phyloP scores from a whole-genome alignment of 1,140 invertebrate species.

The Bombyx mandarina region DNA sequence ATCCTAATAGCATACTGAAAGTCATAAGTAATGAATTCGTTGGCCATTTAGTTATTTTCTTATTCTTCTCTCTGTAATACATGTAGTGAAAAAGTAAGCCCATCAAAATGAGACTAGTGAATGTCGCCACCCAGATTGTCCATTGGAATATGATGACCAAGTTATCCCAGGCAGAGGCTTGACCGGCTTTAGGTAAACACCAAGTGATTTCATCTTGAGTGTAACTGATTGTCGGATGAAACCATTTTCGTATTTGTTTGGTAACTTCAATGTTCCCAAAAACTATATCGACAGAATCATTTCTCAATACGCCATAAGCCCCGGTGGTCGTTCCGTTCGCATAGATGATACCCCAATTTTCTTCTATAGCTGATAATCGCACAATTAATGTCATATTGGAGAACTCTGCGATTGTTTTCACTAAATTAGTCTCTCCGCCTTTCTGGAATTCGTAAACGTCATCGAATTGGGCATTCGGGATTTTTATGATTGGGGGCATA shows the following conservation, averaged over 20 bases:
- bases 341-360: constrained; percentile 57
- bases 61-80: constrained; percentile 45
- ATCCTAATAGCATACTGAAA: constrained; percentile 63
- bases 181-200: constrained; percentile 54
- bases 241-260: constrained; percentile 54
- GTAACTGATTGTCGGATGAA: constrained; percentile 59
- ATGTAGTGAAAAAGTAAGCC: constrained; percentile 57
- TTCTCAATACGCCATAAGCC: constrained; percentile 41
- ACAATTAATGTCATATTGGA: constrained; percentile 60
- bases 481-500: constrained; percentile 47
- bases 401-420: constrained; percentile 61
- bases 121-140: constrained; percentile 59
- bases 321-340: constrained; percentile 48
- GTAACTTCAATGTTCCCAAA: constrained; percentile 66
- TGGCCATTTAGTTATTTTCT: constrained; percentile 53
- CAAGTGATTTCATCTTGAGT: constrained; percentile 68
- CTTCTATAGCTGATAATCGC: constrained; percentile 44
- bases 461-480: constrained; percentile 33
- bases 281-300: constrained; percentile 51
- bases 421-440: constrained; percentile 61
- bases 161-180: constrained; percentile 60
- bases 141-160: constrained; percentile 64
- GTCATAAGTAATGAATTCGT: constrained; percentile 65
- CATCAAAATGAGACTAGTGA: constrained; percentile 45
- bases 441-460: constrained; percentile 58